These are phyloP conservation scores for Hipposideros larvatus DNA, from an alignment of 2,797 vertebrate genomes.

Conservation along the genomic window DNA sequence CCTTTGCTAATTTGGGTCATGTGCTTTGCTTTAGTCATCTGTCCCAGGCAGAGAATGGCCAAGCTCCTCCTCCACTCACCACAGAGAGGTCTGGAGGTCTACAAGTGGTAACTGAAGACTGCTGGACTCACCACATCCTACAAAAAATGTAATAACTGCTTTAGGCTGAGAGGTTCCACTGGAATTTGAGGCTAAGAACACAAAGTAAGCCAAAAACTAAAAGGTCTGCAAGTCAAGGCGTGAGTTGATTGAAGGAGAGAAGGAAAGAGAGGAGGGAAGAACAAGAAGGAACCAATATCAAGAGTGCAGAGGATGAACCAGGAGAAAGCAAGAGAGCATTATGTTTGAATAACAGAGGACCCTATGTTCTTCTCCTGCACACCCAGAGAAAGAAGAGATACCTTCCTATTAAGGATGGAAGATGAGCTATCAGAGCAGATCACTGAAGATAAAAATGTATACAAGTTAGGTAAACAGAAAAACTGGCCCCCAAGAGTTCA, in stretches of 20 bases:
- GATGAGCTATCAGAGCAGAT: background rate
- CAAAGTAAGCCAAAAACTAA: slow-evolving; percentile 61
- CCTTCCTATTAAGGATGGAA: background rate
- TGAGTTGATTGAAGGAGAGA: slow-evolving; percentile 43
- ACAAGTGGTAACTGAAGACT: slow-evolving; percentile 84
- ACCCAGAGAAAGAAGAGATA: background rate
- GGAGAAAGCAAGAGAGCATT: background rate
- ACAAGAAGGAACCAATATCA: background rate
- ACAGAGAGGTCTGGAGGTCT: slow-evolving; percentile 86
- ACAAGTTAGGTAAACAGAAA: background rate
- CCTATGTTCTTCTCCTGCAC: background rate
- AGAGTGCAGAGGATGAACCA: background rate
- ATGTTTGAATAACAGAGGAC: background rate
- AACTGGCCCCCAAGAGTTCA: background rate
- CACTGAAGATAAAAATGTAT: background rate
- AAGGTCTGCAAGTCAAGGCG: slow-evolving; percentile 52
- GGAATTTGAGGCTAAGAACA: slow-evolving; percentile 76
- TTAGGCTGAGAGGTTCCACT: slow-evolving; percentile 81
- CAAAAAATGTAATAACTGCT: slow-evolving; percentile 81
- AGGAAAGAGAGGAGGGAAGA: slow-evolving; percentile 41
- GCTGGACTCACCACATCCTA: slow-evolving; percentile 85
- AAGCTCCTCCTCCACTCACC: slow-evolving; percentile 82
- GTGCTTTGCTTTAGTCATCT: slow-evolving; percentile 88
- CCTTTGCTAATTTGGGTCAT: slow-evolving; percentile 89
- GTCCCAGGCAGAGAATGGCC: slow-evolving; percentile 83